Evolutionary conservation across 2,113 vertebrate species (phyloP), one percentile per base, ranked within the genome.

Genomic region (Tenebrosternarchus preto): DNA sequence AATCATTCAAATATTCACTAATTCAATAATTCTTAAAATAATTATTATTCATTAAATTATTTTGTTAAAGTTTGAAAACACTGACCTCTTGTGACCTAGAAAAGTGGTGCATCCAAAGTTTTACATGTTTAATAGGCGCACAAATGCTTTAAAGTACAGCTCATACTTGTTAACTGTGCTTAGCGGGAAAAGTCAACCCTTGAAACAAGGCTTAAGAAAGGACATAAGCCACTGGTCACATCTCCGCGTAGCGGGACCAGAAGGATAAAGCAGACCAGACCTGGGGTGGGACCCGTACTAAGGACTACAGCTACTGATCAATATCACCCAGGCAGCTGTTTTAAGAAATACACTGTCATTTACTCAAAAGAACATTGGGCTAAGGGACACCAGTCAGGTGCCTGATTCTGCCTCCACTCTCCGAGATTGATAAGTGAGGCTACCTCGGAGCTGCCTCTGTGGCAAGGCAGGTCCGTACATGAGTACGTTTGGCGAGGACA

Each of bases 61-160:
- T 16, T 0, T n/a, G n/a, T n/a, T n/a, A n/a, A n/a, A n/a, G n/a
- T n/a, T 76, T 77, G 29, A 61, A 71, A 73, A 84, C 22, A 27
- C 67, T 68, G 82, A 69, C 82, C 78, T 69, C 82, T 77, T 53
- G 60, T 84, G 82, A 61, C 27, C 5, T 27, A 29, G 39, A 50
- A 64, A 63, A 73, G 27, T 25, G 68, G 39, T 73, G 61, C 43
- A 22, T 39, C 4, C 15, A 76, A 17, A 50, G 55, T 15, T 19
- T 20, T 12, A 24, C 16, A 24, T 20, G 22, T 8, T 19, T 20
- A 20, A 24, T 22, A 39, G 20, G 8, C 19, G 8, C 20, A 31
- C 2, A n/a, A 57, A 31, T 9, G 43, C 53, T 50, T 55, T 46
- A 53, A 71, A 16, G 57, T 25, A 60, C 25, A 29, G 1, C 63